A percentile compares a stretch with the other conserved stretches of the same genome.
Conservation (phyloP, 2,888 invertebrate genomes). For the Anthrax anthrax region DNA sequence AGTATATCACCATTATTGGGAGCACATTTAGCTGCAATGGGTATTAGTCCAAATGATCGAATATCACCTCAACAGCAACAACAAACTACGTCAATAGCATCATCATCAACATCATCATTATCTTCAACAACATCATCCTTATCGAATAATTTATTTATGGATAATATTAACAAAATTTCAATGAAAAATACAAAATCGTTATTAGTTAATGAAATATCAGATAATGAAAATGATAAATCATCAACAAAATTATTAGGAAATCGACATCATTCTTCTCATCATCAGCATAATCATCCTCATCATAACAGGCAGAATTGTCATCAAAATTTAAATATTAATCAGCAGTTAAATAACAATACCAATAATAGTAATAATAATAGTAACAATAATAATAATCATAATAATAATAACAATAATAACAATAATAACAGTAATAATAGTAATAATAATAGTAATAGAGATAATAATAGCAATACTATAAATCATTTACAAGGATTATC, state of each 20-base stretch:
- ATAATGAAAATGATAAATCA: conserved; percentile 2
- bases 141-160: conserved; percentile 10
- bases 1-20: conserved; percentile 1
- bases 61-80: not conserved
- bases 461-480: not conserved
- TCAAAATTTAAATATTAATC: not conserved
- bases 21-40: not conserved
- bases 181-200: conserved; percentile 1
- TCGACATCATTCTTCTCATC: not conserved
- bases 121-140: conserved; percentile 22
- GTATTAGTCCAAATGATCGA: conserved; percentile 1
- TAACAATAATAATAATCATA: too few relatives aligned
- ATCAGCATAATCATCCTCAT: not conserved
- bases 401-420: not conserved
- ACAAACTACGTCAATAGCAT: not conserved
- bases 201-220: not conserved
- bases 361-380: not conserved
- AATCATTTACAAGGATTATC: conserved; percentile 11
- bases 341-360: not conserved
- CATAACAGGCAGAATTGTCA: not conserved
- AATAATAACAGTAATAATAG: not conserved
- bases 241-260: not conserved
- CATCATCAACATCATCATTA: conserved; percentile 10
- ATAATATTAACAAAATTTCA: not conserved
- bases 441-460: not conserved